A percentile compares a stretch with the other conserved stretches of the same genome.
Conservation (phyloP, 2,888 invertebrate genomes). For the Tholera decimalis region DNA sequence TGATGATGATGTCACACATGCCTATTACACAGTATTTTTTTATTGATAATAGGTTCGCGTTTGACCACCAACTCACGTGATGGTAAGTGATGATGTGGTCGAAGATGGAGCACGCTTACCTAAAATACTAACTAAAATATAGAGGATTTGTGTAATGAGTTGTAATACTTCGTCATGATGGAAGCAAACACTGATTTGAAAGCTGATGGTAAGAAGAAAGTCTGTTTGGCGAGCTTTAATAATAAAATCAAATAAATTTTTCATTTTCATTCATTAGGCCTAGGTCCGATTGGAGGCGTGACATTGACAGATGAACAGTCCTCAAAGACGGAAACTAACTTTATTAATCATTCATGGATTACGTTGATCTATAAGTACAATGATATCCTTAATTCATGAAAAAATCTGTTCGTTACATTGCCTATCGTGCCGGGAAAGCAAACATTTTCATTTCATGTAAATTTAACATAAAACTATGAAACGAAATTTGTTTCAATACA, state of each 20-base stretch:
- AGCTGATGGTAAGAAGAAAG: constrained; percentile 1
- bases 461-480: background rate
- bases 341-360: constrained; percentile 63
- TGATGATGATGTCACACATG: too few relatives aligned
- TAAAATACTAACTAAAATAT: background rate
- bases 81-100: too few relatives aligned
- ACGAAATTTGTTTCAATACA: too few relatives aligned
- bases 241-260: constrained; percentile 65
- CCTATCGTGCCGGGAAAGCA: background rate
- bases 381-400: constrained; percentile 17
- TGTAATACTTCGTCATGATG: background rate
- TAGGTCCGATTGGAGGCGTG: constrained; percentile 57
- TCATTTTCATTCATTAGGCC: constrained; percentile 69
- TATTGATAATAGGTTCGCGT: too few relatives aligned
- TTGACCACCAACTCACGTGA: too few relatives aligned
- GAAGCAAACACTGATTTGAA: background rate
- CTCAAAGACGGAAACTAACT: constrained; percentile 50
- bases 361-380: constrained; percentile 42
- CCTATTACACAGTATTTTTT: too few relatives aligned
- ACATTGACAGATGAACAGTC: constrained; percentile 74
- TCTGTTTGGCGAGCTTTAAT: constrained; percentile 9
- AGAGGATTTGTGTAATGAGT: background rate
- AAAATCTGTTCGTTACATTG: too few relatives aligned
- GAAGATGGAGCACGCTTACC: too few relatives aligned
- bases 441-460: background rate